Base-by-base conservation (phyloP, 2,797 vertebrate species). In the Australoheros facetus region DNA sequence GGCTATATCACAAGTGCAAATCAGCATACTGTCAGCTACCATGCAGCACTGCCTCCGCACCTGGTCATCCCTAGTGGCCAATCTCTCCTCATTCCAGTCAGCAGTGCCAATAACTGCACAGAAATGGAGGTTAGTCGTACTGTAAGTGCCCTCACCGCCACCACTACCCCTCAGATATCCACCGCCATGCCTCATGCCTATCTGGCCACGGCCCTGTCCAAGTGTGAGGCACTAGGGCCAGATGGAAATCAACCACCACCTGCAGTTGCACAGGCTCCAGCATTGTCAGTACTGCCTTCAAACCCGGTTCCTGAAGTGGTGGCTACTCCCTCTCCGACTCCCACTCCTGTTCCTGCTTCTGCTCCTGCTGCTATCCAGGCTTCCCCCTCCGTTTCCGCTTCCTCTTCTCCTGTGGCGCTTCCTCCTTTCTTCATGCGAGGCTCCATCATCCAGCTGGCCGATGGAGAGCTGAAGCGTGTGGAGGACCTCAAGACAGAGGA, bases 401-500 rank as follows among this genome's bases (percentile, higher is more conserved):
- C 93, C 55, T 85, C 93, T 1, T 93, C 94, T 28, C 92, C 94
- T 0, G 92, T 94, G 82, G 88, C 90, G 0, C 95, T 99, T 91
- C 98, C 98, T 26, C 97, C 98, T 0, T 99, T 99, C 91, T 99
- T 99, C 93, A 96, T 97, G 94, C 98, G 98, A 96, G 98, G 98
- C 91, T 99, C 98, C 7, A 99, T 99, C 91, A 99, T 99, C 93
- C 98, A 99, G 94, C 88, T 99, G 95, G 98, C 98, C 42, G 97
- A 99, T 0, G 98, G 98, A 56, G 98, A 99, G 89, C 96, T 99
- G 86, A 99, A 99, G 90, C 97, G 97, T 4, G 98, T 99, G 76
- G 98, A 99, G 93, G 98, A 99, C 91, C 95, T 99, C 60, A 98
- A 98, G 94, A 99, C 98, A 0, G 98, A 99, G 89, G 98, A 99